Base-by-base conservation (phyloP, 2,797 vertebrate genomes). In the Eidolon dupreanum region DNA sequence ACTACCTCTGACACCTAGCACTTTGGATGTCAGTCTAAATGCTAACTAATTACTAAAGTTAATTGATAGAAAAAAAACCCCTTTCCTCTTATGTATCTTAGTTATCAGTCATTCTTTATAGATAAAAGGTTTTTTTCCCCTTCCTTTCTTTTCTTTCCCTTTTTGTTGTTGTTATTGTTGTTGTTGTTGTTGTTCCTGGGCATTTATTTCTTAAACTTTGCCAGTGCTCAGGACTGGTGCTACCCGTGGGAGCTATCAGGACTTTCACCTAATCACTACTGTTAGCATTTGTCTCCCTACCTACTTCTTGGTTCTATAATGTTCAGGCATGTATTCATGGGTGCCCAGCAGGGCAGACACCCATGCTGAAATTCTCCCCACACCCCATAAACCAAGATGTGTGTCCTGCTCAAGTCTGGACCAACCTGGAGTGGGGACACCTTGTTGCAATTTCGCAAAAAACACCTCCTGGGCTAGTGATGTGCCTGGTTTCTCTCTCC, bases 321-420 rank as follows among this genome's bases (percentile, higher is more conserved):
- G 1, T 7, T 12, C 63, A 78, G 4, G 9, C 41, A 71, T 61
- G 4, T n/a, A 11, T 38, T 53, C 68, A 19, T 0, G 38, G 24
- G 43, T 68, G 19, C 1, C 15, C 6, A 5, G 66, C 31, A 51
- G 19, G 36, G 59, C n/a, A 26, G 31, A 73, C 8, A 0, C 0
- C 16, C 1, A 1, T 20, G 12, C 19, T 53, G 16, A 73, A 82
- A 61, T 51, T 4, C 15, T 26, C 5, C 6, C 11, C 36, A 20
- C n/a, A 20, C 19, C 61, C 74, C 68, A 11, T 26, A 55, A 66
- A 22, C 6, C 15, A 53, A 75, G 12, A 24, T 33, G 19, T 3
- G 19, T 22, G 5, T 4, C 41, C 49, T 57, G 38, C 20, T 46
- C 8, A 24, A 51, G 20, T 8, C 53, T 46, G 15, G 1, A 1